A percentile compares a stretch with the other conserved stretches of the same genome.
Conservation (phyloP, 2,888 invertebrate genomes). For the Oligia fasciuncula region DNA sequence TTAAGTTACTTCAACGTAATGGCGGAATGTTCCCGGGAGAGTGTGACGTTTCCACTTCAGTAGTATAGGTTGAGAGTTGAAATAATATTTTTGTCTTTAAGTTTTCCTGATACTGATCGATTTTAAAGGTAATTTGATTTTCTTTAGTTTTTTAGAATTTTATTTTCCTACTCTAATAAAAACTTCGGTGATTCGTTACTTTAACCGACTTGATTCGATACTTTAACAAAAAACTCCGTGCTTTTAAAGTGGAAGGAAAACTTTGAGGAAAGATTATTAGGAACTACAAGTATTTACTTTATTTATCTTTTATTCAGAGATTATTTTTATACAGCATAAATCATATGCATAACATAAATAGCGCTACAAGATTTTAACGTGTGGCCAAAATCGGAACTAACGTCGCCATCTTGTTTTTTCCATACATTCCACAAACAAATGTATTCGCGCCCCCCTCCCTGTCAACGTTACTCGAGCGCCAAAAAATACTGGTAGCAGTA, state of each 20-base stretch:
- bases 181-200: background rate
- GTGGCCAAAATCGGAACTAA: background rate
- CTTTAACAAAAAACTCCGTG: background rate
- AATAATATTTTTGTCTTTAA: slow-evolving; percentile 19
- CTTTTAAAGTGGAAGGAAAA: background rate
- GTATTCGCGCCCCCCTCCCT: background rate
- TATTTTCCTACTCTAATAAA: background rate
- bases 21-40: slow-evolving; percentile 28
- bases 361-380: background rate
- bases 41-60: slow-evolving; percentile 6
- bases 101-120: background rate
- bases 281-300: background rate
- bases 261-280: background rate
- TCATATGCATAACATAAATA: background rate
- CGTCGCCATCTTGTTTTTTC: background rate
- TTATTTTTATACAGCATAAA: too few species aligned
- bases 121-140: background rate
- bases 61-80: slow-evolving; percentile 1
- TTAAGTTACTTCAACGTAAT: slow-evolving; percentile 25
- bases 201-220: background rate
- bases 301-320: background rate
- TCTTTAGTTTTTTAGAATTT: background rate
- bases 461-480: background rate
- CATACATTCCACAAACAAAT: background rate
- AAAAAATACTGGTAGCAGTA: background rate